Conservation (phyloP, 37 sponge, comb jelly and placozoan genomes). For the Halichondria panicea region DNA sequence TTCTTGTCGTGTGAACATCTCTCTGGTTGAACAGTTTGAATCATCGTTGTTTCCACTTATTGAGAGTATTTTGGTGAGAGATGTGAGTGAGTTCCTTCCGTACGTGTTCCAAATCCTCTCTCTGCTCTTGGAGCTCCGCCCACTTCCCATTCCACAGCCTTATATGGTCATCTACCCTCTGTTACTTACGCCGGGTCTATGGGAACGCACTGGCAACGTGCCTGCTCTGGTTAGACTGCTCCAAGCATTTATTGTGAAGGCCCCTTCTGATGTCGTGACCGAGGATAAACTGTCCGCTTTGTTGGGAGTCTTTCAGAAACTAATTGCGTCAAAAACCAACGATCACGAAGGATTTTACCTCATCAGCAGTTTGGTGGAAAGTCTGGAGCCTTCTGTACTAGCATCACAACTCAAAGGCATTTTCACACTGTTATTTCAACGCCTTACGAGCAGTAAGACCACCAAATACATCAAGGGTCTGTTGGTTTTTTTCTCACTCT, state of each 20-base stretch:
- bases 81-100: conserved; percentile 93
- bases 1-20: conserved; percentile 53
- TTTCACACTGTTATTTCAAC: conserved; percentile 87
- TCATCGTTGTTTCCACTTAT: conserved; percentile 83
- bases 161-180: conserved; percentile 93
- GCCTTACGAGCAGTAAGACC: conserved; percentile 93
- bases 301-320: conserved; percentile 96
- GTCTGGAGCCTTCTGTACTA: conserved; percentile 49
- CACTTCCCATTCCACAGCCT: conserved; percentile 76
- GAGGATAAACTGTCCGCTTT: conserved; percentile 45
- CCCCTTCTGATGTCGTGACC: conserved; percentile 46
- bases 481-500: conserved; percentile 87
- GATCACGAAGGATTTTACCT: conserved; percentile 98
- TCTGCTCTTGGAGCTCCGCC: conserved; percentile 88
- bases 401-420: conserved; percentile 72
- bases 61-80: conserved; percentile 82
- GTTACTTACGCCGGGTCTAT: conserved; percentile 88
- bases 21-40: conserved; percentile 67
- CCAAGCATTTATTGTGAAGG: conserved; percentile 86
- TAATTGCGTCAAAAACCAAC: conserved; percentile 94
- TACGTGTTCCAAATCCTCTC: conserved; percentile 97
- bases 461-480: conserved; percentile 94
- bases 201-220: conserved; percentile 95
- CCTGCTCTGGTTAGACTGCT: conserved; percentile 94
- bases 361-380: conserved; percentile 79